Conservation (phyloP, 2,113 vertebrate genomes). For the Scomber colias region DNA sequence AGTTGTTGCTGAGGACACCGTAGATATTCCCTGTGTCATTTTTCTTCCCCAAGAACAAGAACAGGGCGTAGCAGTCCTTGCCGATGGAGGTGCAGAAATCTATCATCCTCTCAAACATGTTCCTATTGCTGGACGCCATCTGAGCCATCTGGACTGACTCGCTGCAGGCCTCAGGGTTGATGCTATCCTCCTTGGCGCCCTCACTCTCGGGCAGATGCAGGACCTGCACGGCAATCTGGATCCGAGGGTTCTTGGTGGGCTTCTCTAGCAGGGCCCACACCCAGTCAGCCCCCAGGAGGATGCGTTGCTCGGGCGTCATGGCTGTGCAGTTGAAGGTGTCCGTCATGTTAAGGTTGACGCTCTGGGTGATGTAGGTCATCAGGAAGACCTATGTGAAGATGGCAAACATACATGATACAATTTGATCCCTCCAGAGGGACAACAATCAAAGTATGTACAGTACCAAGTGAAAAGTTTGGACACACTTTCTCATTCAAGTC, state of each 20-base stretch:
- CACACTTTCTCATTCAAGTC: no score
- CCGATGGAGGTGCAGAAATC: conserved; percentile 82
- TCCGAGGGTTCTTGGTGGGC: conserved; percentile 75
- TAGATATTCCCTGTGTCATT: conserved; percentile 77
- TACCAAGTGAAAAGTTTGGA: no score
- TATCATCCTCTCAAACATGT: conserved; percentile 75
- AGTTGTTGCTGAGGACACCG: conserved; percentile 85
- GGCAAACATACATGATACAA: background rate
- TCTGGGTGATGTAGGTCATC: conserved; percentile 83
- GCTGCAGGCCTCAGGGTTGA: background rate
- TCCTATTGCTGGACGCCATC: conserved; percentile 65
- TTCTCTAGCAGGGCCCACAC: conserved; percentile 82
- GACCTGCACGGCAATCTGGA: conserved; percentile 83
- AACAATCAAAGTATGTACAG: background rate
- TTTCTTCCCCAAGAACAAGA: conserved; percentile 81
- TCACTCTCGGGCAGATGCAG: conserved; percentile 65
- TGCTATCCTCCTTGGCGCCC: background rate
- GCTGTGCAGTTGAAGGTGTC: conserved; percentile 81
- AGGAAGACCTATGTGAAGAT: conserved; percentile 77
- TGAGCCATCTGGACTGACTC: conserved; percentile 75
- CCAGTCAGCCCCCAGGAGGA: conserved; percentile 85
- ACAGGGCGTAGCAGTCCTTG: conserved; percentile 85
- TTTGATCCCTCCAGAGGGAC: background rate
- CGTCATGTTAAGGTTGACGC: conserved; percentile 69
- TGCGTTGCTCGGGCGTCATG: conserved; percentile 81